phyloP scores from a whole-genome alignment of 2,797 vertebrate species.

The Brotogeris chrysoptera region DNA sequence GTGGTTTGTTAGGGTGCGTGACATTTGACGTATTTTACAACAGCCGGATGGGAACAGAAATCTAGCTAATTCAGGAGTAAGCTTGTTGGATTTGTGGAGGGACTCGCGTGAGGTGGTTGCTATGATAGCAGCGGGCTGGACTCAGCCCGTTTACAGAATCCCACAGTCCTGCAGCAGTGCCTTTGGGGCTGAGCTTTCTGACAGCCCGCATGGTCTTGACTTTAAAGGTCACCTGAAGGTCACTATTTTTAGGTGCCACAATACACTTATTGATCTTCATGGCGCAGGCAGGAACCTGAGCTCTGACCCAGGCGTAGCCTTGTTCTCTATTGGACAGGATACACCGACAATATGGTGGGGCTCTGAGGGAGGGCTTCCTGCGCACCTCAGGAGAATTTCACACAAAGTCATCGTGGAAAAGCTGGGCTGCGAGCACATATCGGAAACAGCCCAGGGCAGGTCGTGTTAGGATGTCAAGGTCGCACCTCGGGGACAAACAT shows the following conservation, averaged over 20 bases:
- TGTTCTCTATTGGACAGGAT: not conserved
- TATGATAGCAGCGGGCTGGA: not conserved
- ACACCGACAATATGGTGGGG: too few relatives aligned
- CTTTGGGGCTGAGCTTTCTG: not conserved
- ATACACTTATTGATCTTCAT: not conserved
- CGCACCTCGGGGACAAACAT: not conserved
- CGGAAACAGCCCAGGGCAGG: not conserved
- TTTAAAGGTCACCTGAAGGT: not conserved
- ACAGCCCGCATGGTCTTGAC: not conserved
- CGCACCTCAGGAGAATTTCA: not conserved
- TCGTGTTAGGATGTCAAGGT: not conserved
- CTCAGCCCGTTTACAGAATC: not conserved
- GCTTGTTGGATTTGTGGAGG: not conserved
- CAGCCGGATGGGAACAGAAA: not conserved
- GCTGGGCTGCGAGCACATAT: accelerated
- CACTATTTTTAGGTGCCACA: not conserved
- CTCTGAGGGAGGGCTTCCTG: not conserved
- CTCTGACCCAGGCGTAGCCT: not conserved
- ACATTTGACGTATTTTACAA: not conserved
- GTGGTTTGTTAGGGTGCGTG: not conserved
- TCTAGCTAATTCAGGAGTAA: not conserved
- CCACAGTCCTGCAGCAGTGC: not conserved
- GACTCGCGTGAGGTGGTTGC: not conserved
- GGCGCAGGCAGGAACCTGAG: not conserved
- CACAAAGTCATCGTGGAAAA: not conserved